phyloP scores from a whole-genome alignment of 2,113 vertebrate genomes.

The Catagonus wagneri region DNA sequence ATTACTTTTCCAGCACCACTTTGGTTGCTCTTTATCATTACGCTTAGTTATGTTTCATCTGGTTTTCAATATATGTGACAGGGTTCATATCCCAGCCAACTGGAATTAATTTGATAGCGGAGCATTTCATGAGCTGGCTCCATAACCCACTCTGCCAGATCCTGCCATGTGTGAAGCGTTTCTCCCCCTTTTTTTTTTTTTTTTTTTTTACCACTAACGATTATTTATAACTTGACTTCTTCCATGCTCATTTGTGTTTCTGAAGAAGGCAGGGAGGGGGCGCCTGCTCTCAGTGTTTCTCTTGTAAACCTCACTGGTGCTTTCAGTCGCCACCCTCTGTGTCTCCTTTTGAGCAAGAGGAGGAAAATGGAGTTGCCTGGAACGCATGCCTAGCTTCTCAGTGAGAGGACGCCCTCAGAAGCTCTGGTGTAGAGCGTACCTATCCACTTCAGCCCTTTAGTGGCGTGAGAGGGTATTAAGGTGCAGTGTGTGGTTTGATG shows the following conservation, averaged over 20 bases:
- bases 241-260: conserved; percentile 58
- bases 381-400: neutral
- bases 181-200: neutral
- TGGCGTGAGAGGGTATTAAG: neutral
- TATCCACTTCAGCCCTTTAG: neutral
- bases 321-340: neutral
- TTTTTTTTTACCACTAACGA: neutral
- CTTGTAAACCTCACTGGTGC: neutral
- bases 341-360: neutral
- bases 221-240: conserved; percentile 49
- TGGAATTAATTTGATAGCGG: conserved; percentile 60
- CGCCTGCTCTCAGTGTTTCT: neutral
- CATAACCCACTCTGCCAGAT: neutral
- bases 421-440: too few relatives aligned
- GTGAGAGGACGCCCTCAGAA: neutral
- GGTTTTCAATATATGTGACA: conserved; percentile 60
- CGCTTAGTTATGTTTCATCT: conserved; percentile 64
- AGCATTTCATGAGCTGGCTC: conserved; percentile 44
- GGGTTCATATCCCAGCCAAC: conserved; percentile 60
- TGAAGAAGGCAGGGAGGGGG: neutral
- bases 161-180: conserved; percentile 51
- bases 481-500: neutral
- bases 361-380: neutral
- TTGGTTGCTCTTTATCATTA: conserved; percentile 47
- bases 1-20: conserved; percentile 30